These are phyloP conservation scores for Branchinecta lindahli DNA, from an alignment of 1,140 invertebrate species.

Conservation along the genomic window DNA sequence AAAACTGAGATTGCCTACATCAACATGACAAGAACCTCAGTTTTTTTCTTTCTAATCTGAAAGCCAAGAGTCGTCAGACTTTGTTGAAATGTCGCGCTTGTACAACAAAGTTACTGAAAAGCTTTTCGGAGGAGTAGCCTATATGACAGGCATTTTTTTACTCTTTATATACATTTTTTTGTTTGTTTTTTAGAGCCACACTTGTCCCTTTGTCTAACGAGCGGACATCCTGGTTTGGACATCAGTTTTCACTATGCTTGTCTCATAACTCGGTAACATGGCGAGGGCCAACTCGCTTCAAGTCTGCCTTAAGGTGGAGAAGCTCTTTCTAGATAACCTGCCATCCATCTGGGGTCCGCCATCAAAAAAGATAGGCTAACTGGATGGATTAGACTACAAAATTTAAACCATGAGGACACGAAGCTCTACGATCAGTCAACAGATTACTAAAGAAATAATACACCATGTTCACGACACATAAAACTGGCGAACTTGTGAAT, in stretches of 20 bases:
- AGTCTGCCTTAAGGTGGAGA: neutral
- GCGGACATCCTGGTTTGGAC: neutral
- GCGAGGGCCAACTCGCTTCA: neutral
- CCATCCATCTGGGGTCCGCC: neutral
- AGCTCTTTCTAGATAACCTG: no score
- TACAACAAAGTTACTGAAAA: neutral
- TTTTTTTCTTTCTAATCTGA: no score
- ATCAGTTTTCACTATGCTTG: neutral
- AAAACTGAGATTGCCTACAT: no score
- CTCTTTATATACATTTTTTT: neutral
- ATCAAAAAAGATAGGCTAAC: neutral
- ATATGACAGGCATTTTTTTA: neutral
- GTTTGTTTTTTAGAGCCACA: neutral
- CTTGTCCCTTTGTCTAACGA: neutral
- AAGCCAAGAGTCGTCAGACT: neutral
- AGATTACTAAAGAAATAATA: no score
- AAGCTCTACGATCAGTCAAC: no score
- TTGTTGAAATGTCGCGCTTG: neutral
- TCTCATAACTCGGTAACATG: neutral
- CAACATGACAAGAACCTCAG: no score
- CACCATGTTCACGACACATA: no score
- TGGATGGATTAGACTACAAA: no score
- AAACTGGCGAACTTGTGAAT: no score
- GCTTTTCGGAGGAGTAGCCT: neutral
- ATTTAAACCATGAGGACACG: no score